A percentile compares a stretch with the other conserved stretches of the same genome.
Conservation (phyloP, 2,888 invertebrate species). For the Caenorhabditis sp. region DNA sequence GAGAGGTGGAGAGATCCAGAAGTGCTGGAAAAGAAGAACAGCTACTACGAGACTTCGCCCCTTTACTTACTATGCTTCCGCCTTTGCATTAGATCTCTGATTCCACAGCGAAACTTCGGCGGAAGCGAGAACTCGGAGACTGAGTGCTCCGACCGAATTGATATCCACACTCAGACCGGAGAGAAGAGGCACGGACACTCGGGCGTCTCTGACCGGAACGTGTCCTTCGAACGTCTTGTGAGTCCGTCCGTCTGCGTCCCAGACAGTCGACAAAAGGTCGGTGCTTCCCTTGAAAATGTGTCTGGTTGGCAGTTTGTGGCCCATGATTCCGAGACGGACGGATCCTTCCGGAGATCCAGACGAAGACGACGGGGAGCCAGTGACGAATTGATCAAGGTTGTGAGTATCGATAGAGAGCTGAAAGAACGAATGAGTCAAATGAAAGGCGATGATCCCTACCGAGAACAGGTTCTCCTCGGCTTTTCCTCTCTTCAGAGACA, state of each 20-base stretch:
- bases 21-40: constrained; percentile 28
- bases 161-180: constrained; percentile 64
- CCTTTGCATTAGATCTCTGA: constrained; percentile 47
- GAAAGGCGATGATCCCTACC: constrained; percentile 14
- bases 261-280: constrained; percentile 56
- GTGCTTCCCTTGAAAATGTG: constrained; percentile 53
- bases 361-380: constrained; percentile 1
- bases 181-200: constrained; percentile 54
- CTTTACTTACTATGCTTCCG: constrained; percentile 57
- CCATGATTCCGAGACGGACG: constrained; percentile 52
- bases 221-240: constrained; percentile 65
- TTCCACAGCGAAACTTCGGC: constrained; percentile 64
- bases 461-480: constrained; percentile 44
- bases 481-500: constrained; percentile 51
- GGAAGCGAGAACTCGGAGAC: constrained; percentile 51
- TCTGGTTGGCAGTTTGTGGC: constrained; percentile 52
- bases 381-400: constrained; percentile 52
- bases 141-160: constrained; percentile 48
- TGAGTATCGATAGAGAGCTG: constrained; percentile 57
- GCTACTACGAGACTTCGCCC: background rate
- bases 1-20: constrained; percentile 44
- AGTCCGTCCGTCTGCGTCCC: constrained; percentile 66
- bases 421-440: background rate
- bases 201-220: constrained; percentile 52
- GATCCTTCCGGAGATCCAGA: constrained; percentile 37